A percentile compares a stretch with the other conserved stretches of the same genome.
Evolutionary conservation across 2,797 vertebrate species (phyloP).

Genomic region (Betta splendens): DNA sequence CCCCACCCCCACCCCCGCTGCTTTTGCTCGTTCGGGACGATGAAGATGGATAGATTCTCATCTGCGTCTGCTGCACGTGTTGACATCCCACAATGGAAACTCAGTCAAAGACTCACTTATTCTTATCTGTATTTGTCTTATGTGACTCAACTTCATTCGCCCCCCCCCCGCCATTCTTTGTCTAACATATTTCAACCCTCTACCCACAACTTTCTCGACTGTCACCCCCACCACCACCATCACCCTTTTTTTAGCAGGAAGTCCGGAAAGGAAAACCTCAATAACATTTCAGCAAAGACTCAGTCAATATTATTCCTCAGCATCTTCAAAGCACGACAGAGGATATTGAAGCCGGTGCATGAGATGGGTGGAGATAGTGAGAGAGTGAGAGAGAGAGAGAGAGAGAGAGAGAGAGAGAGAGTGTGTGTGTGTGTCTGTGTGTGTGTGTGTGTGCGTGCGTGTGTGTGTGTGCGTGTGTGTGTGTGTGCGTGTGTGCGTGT

Average conservation of each 20-base stretch:
- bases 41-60: conserved; percentile 56
- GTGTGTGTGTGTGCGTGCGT: too few species aligned
- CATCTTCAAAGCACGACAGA: conserved; percentile 73
- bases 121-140: conserved; percentile 11
- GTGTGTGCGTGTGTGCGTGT: too few species aligned
- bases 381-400: too few species aligned
- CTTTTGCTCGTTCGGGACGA: conserved; percentile 57
- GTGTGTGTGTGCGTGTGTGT: too few species aligned
- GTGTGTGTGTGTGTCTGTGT: too few species aligned
- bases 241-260: conserved; percentile 49
- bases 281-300: conserved; percentile 77
- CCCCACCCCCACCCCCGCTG: conserved; percentile 47
- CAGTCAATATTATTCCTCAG: conserved; percentile 79
- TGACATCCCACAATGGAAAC: conserved; percentile 39
- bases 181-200: conserved; percentile 23
- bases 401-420: too few species aligned
- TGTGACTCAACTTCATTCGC: background rate
- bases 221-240: too few species aligned
- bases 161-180: conserved; percentile 15
- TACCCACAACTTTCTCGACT: conserved; percentile 12
- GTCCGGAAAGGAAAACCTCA: conserved; percentile 70
- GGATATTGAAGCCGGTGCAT: conserved; percentile 67
- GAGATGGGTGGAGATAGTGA: conserved; percentile 54
- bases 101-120: background rate
- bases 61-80: conserved; percentile 41